Base-by-base conservation (phyloP, 2,888 invertebrate species). In the Oxyteleia sp. region DNA sequence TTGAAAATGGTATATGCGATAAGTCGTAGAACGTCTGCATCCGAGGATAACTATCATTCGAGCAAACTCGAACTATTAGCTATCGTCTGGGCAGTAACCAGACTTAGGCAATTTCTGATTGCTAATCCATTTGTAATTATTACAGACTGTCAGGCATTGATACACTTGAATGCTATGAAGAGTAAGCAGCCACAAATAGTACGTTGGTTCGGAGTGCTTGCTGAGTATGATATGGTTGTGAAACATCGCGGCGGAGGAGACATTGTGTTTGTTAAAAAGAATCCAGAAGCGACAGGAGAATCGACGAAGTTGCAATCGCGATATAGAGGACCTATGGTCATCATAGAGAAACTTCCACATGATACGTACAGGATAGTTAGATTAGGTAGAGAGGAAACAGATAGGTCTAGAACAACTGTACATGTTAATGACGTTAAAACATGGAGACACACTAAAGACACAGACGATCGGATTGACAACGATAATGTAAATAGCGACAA, bases 21-120 rank as follows among this genome's bases (percentile, higher is more conserved):
- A 2, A 84, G 80, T 41, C 74, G 84, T 35, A 85, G 87, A 49
- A 88, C 87, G 4, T 85, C 85, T 3, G 85, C 82, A 2, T 57
- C 59, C 5, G 88, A 88, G 57, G 47, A 57, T 3, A 71, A 64
- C 5, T 89, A 89, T 69, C 88, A 66, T 41, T 66, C 53, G 7
- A 66, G 51, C 11, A 86, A 84, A 43, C 57, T 87, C 7, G 85
- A 86, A 41, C 51, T 87, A 11, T 41, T 86, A 51, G 81, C 87
- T 4, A 83, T 87, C 29, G 84, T 85, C n/a, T 86, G 78, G 75
- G 72, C 84, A 7, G 45, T 85, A 8, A 81, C 81, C 0, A 26
- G 84, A n/a, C n/a, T n/a, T n/a, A n/a, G n/a, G n/a, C n/a, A n/a
- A n/a, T n/a, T n/a, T n/a, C n/a, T n/a, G n/a, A n/a, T n/a, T n/a